Conservation (phyloP, 2,113 vertebrate species). For the Strigops habroptila region DNA sequence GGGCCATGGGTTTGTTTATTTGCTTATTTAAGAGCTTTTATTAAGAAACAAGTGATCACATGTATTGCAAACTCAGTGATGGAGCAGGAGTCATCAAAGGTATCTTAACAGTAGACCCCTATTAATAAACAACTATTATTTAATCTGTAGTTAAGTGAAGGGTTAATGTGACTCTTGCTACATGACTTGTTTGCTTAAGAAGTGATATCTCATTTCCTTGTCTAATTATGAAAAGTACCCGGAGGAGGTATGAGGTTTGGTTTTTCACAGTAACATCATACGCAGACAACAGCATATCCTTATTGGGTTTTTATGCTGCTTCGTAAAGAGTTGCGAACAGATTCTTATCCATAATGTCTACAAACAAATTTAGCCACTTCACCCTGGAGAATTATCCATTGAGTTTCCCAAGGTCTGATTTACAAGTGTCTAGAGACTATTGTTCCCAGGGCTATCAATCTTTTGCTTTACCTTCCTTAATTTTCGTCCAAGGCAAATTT, state of each 20-base stretch:
- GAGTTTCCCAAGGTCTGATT: constrained; percentile 61
- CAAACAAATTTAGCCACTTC: constrained; percentile 63
- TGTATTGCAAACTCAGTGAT: background rate
- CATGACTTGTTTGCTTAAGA: constrained; percentile 30
- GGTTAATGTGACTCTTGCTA: background rate
- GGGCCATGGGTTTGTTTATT: background rate
- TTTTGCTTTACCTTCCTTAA: constrained; percentile 36
- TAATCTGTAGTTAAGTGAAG: constrained; percentile 30
- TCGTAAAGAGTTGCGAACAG: constrained; percentile 39
- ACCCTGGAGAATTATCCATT: constrained; percentile 43
- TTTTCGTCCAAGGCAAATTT: constrained; percentile 50
- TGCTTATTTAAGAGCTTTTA: background rate
- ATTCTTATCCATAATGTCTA: constrained; percentile 62
- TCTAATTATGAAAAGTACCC: background rate
- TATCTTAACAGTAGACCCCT: background rate
- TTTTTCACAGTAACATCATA: background rate
- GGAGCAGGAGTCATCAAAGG: background rate
- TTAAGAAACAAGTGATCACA: background rate
- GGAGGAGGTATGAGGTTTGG: background rate
- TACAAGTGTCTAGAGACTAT: constrained; percentile 58
- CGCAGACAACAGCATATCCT: constrained; percentile 1
- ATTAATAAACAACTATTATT: background rate
- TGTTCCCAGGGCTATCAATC: constrained; percentile 44
- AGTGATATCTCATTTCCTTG: background rate
- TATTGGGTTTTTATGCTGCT: constrained; percentile 33